Evolutionary conservation across 2,797 vertebrate species (phyloP).

Genomic region (Hybognathus amarus): DNA sequence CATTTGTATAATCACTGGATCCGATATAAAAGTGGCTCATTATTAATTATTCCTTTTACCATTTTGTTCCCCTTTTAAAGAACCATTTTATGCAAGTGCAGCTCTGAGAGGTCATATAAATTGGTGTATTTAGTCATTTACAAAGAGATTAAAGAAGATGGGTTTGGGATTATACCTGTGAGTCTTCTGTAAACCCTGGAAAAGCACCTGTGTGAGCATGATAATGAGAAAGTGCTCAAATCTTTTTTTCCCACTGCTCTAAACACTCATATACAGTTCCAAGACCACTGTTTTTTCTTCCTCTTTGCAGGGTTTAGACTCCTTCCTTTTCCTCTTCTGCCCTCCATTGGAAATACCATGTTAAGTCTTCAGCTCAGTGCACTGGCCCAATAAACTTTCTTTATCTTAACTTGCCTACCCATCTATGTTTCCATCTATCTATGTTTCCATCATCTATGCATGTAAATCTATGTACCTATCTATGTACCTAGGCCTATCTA

Average conservation of each 20-base stretch:
- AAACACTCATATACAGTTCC: conserved; percentile 35
- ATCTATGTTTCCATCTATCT: background rate
- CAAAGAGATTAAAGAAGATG: background rate
- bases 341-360: conserved; percentile 77
- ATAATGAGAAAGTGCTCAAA: background rate
- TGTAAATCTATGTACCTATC: background rate
- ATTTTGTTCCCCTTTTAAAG: conserved; percentile 69
- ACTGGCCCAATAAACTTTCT: conserved; percentile 13
- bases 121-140: conserved; percentile 1
- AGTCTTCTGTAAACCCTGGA: background rate
- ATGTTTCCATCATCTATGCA: background rate
- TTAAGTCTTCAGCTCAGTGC: conserved; percentile 55
- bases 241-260: conserved; percentile 28
- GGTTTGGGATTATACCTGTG: conserved; percentile 3
- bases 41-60: conserved; percentile 88
- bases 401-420: background rate
- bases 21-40: conserved; percentile 82
- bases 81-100: conserved; percentile 80
- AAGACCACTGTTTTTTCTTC: conserved; percentile 31
- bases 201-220: conserved; percentile 1
- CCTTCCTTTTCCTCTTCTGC: conserved; percentile 82
- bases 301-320: conserved; percentile 45
- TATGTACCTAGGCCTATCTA: no score
- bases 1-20: conserved; percentile 89
- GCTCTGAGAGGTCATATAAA: conserved; percentile 67